Evolutionary conservation across 2,888 invertebrate species (phyloP), one percentile per base, ranked within the genome.

Genomic region (Agrotis clavis): DNA sequence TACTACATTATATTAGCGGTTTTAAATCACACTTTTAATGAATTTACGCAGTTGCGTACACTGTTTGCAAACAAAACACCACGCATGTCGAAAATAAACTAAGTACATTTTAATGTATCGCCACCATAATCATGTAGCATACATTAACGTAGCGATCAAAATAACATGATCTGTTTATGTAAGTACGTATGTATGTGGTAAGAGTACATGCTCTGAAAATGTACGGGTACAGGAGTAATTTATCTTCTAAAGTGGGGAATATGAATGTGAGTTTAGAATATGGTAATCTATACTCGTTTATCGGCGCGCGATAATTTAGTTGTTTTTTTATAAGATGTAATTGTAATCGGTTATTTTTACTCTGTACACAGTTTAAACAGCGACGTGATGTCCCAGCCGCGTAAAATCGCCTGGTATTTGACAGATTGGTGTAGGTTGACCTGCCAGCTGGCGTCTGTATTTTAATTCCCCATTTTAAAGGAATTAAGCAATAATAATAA

Each of bases 151-250:
- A 59, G 60, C 45, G 16, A 53, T 73, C 51, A 16, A 60, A 25
- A 59, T 45, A 51, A 56, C n/a, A 56, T 56, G 48, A 71, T 56
- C n/a, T 25, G 9, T 41, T 4, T 11, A 45, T 16, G 2, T 56
- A 18, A 56, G 18, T 30, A n/a, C 48, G 30, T 16, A 30, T 19
- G 19, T 18, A 19, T 1, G 18, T 1, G 30, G 21, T 51, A 51
- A 19, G 41, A 45, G 18, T 50, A 14, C n/a, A 71, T 72, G 16
- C 14, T 60, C 30, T 51, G 61, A 47, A n/a, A 47, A 47, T 30
- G 4, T 35, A 51, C n/a, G 21, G 11, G 35, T 74, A 71, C 71
- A 63, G 63, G 74, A 50, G 56, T 64, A 63, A 63, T 63, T 62
- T 25, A 48, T 63, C 41, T 74, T 63, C 41, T 62, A n/a, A 71